Evolutionary conservation across 2,113 vertebrate species (phyloP), one percentile per base, ranked within the genome.

Genomic region (Erythrocercus mccallii): DNA sequence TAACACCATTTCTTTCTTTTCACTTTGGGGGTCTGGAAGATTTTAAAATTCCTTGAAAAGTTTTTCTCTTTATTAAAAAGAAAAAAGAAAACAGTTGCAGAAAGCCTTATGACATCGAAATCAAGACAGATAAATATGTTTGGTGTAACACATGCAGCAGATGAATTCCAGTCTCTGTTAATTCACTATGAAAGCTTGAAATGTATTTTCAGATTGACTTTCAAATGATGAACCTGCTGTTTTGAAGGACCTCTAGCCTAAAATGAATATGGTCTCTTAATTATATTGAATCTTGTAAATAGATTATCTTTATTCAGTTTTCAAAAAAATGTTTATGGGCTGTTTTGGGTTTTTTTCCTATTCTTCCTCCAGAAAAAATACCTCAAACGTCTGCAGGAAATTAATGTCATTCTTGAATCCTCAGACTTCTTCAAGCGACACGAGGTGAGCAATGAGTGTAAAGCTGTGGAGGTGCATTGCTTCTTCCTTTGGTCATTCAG

Each of bases 371-470:
- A 99, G 99, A 98, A 97, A 96, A 98, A 98, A 90, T 99, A 99
- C 97, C 97, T 99, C 98, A 98, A 90, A 74, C 98, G 98, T 85
- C 98, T 99, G 97, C 97, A 96, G 83, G 98, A 99, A 96, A 99
- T 99, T 96, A 98, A 94, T 93, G 97, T 98, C 84, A 98, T 99
- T 66, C 98, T 99, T 90, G 98, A 98, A 90, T 98, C 95, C 85
- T 99, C 99, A 2, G 98, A 98, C 82, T 99, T 99, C 98, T 99
- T 99, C 96, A 98, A 97, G 90, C 98, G 81, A 81, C 99, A 99
- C 17, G 99, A 99, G 99, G 99, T 99, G 93, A 98, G 98, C 70
- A 84, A 38, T 10, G 60, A 66, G 24, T 23, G 30, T 44, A 35
- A 62, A 13, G 45, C 31, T 48, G 35, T 51, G 28, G n/a, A 70